Evolutionary conservation across 2,888 invertebrate genomes (phyloP).

Genomic region (Philereme vetulata): DNA sequence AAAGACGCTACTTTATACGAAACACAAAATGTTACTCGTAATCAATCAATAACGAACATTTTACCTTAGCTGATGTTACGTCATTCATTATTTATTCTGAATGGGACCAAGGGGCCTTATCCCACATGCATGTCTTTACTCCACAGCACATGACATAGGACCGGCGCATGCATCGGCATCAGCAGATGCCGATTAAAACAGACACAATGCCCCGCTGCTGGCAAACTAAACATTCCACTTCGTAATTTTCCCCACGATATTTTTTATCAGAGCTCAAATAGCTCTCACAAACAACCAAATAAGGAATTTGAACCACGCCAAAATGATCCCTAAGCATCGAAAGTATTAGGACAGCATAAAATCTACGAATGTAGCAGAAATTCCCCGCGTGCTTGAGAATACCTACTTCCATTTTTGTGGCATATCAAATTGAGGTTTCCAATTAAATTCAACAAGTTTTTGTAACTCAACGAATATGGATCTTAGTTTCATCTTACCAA

Average conservation of each 20-base stretch:
- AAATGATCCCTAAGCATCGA: conserved; percentile 80
- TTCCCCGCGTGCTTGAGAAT: conserved; percentile 67
- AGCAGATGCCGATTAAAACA: conserved; percentile 54
- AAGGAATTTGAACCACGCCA: conserved; percentile 78
- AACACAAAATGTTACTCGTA: too few relatives aligned
- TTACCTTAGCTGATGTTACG: conserved; percentile 20
- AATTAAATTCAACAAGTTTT: conserved; percentile 40
- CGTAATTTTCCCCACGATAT: conserved; percentile 61
- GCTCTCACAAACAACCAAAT: conserved; percentile 52
- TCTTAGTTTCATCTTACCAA: conserved; percentile 16
- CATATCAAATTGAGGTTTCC: conserved; percentile 51
- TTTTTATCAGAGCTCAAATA: conserved; percentile 56
- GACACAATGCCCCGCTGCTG: conserved; percentile 46
- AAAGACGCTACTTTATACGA: too few relatives aligned
- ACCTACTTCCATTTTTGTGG: conserved; percentile 66
- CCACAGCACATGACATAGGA: conserved; percentile 9
- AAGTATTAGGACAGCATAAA: conserved; percentile 71
- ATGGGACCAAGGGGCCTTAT: conserved; percentile 33
- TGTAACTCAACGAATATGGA: conserved; percentile 16
- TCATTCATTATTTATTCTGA: conserved; percentile 40
- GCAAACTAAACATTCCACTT: conserved; percentile 57
- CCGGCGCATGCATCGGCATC: conserved; percentile 9
- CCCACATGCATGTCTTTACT: conserved; percentile 19
- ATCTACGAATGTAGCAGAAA: conserved; percentile 65
- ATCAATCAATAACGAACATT: too few relatives aligned